phyloP scores from a whole-genome alignment of 2,888 invertebrate genomes.

The Parnassius apollo region DNA sequence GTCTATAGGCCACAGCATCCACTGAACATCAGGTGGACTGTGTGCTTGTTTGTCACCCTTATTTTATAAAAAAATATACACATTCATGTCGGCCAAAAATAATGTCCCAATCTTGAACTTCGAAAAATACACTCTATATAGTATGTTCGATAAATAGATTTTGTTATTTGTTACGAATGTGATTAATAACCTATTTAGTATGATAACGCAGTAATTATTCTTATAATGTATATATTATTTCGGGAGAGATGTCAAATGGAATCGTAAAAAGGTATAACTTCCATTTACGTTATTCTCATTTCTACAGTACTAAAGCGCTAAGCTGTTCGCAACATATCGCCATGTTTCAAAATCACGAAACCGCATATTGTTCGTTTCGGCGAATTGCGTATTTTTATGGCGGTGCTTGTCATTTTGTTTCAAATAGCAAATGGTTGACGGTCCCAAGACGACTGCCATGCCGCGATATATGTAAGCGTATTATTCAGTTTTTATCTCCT shows the following conservation, averaged over 20 bases:
- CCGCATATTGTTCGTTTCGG: slow-evolving; percentile 47
- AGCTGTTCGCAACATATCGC: slow-evolving; percentile 30
- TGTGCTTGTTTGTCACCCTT: too few species aligned
- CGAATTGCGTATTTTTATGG: slow-evolving; percentile 60
- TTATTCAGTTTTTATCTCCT: slow-evolving; percentile 69
- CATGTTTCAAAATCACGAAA: slow-evolving; percentile 38
- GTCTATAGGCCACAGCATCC: too few species aligned
- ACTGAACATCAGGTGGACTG: too few species aligned
- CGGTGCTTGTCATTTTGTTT: slow-evolving; percentile 48
- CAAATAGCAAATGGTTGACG: slow-evolving; percentile 69
- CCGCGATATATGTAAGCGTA: slow-evolving; percentile 65
- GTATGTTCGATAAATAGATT: too few species aligned
- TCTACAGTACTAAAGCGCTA: neutral
- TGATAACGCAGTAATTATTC: too few species aligned
- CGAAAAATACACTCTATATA: too few species aligned
- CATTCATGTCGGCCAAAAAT: too few species aligned
- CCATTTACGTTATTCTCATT: slow-evolving; percentile 1
- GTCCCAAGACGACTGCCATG: slow-evolving; percentile 62
- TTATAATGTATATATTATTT: too few species aligned
- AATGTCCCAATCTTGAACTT: too few species aligned
- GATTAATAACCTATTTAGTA: too few species aligned
- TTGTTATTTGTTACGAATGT: too few species aligned
- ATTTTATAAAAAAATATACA: too few species aligned
- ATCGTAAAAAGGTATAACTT: neutral
- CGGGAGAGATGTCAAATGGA: neutral